Evolutionary conservation across 2,113 vertebrate species (phyloP), one percentile per base, ranked within the genome.

Genomic region (Clinocottus analis): DNA sequence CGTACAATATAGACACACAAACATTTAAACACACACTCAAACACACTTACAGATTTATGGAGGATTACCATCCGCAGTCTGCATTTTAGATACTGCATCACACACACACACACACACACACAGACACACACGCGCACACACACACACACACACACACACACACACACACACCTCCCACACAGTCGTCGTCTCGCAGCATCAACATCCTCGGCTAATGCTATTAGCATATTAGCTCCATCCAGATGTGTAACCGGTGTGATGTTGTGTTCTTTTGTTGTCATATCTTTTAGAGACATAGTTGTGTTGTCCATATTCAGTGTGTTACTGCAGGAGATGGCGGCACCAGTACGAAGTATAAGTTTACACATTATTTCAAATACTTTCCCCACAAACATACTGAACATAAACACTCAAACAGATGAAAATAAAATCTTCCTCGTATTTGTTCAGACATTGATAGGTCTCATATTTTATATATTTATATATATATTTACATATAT

Each of bases 41-140:
- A 55, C 55, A 76, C 60, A 62, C 67, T 77, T 3, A 3, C 53
- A 45, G 83, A 84, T 84, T 75, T 66, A 56, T 86, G 79, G 55
- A 72, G 58, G 69, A 83, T 77, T 80, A 75, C 2, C 33, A 43
- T 58, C 25, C 3, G 2, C n/a, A 41, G 6, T 13, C 45, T 67
- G 35, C 25, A 21, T 77, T 72, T 64, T 45, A 39, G 45, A 69
- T 45, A 62, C 64, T 16, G 35, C 9, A 14, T 37, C 67, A 71
- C 62, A 27, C 62, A 43, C 67, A 71, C 59, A 71, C 58, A 55
- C 17, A 43, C 7, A 35, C 14, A 56, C 39, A 41, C 13, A 71
- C 59, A 71, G 47, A 55, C 17, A 43, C 7, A 35, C 14, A 56
- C 39, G n/a, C n/a, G 62, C 66, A 71, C 62, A 25, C 62, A 43